These are phyloP conservation scores for Drosophila orena DNA, from an alignment of 1,140 invertebrate species.

Conservation along the genomic window DNA sequence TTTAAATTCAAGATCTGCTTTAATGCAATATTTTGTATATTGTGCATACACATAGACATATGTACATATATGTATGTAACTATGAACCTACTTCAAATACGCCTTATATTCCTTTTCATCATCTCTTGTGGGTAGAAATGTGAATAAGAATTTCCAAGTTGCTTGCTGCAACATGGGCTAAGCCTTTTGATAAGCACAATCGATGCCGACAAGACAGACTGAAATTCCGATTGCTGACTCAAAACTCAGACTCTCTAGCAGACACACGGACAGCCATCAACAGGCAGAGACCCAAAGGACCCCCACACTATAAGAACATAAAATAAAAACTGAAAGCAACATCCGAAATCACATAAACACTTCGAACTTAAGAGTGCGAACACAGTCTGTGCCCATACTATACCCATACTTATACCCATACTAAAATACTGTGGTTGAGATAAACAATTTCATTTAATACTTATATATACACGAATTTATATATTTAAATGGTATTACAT, in stretches of 20 bases:
- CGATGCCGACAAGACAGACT: conserved; percentile 29
- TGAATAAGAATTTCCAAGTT: conserved; percentile 53
- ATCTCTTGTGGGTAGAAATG: background rate
- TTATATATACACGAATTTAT: too few relatives aligned
- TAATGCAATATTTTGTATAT: too few relatives aligned
- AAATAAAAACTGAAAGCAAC: conserved; percentile 29
- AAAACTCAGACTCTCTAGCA: conserved; percentile 12
- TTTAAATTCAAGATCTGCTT: too few relatives aligned
- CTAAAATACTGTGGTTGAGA: too few relatives aligned
- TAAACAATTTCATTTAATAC: too few relatives aligned
- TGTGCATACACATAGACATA: too few relatives aligned
- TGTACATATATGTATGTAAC: too few relatives aligned
- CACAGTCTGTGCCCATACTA: conserved; percentile 41
- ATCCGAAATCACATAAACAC: conserved; percentile 62
- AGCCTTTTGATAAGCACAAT: conserved; percentile 58
- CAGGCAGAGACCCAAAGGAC: conserved; percentile 28
- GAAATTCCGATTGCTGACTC: conserved; percentile 24
- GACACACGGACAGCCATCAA: background rate
- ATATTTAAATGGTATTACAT: too few relatives aligned
- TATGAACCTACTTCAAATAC: too few relatives aligned
- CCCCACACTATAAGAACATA: conserved; percentile 50
- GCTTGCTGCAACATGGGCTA: conserved; percentile 38
- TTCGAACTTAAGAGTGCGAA: conserved; percentile 34
- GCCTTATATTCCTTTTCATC: too few relatives aligned
- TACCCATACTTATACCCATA: too few relatives aligned